phyloP scores from a whole-genome alignment of 2,888 invertebrate species.

The Prosopocoilus inquinatus region DNA sequence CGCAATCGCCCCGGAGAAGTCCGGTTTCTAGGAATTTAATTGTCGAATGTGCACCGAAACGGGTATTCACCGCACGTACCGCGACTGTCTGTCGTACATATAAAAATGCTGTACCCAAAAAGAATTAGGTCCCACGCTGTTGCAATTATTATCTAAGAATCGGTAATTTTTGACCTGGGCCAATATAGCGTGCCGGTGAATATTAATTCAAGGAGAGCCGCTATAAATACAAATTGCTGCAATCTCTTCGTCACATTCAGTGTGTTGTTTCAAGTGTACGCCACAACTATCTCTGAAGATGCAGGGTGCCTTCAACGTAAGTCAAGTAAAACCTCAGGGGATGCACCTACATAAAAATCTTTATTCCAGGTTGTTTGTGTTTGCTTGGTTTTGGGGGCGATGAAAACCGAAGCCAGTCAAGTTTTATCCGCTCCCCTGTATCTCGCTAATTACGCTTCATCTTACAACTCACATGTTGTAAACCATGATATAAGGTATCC shows the following conservation, averaged over 20 bases:
- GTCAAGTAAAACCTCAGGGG: not conserved
- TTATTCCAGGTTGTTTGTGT: conserved; percentile 9
- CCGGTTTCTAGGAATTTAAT: too few relatives aligned
- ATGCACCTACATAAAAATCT: not conserved
- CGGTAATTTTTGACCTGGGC: conserved; percentile 22
- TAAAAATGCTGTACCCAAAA: too few relatives aligned
- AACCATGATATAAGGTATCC: conserved; percentile 14
- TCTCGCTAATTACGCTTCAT: conserved; percentile 17
- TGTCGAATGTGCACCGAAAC: too few relatives aligned
- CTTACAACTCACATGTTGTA: conserved; percentile 12
- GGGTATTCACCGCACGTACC: too few relatives aligned
- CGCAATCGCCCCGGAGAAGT: too few relatives aligned
- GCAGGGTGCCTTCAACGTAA: conserved; percentile 3
- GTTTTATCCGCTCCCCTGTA: conserved; percentile 1
- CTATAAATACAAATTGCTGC: conserved; percentile 12
- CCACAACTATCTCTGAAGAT: conserved; percentile 7
- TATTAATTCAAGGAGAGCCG: conserved; percentile 8
- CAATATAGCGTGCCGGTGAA: conserved; percentile 10
- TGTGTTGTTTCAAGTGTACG: not conserved
- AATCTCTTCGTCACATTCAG: conserved; percentile 6
- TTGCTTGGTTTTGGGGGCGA: conserved; percentile 1
- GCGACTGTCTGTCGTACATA: too few relatives aligned
- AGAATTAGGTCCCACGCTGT: not conserved
- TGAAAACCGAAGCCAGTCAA: conserved; percentile 5
- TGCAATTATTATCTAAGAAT: conserved; percentile 19